A percentile compares a stretch with the other conserved stretches of the same genome.
Evolutionary conservation across 2,113 vertebrate species (phyloP).

Genomic region (Daubentonia madagascariensis): DNA sequence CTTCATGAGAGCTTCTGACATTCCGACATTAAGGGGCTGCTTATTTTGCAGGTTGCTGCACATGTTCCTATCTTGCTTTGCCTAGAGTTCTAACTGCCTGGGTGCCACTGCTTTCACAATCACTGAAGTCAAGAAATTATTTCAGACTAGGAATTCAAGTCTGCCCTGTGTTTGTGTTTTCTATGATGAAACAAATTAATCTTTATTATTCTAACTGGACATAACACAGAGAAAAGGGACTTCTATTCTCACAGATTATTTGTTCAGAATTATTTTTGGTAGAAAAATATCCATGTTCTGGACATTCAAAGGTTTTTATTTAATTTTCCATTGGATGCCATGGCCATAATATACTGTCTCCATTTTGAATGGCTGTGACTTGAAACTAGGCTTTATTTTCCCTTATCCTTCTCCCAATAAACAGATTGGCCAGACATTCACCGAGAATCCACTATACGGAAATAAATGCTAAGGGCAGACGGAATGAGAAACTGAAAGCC

Average conservation of each 20-base stretch:
- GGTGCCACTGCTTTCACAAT: not conserved
- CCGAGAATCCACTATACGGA: not conserved
- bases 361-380: not conserved
- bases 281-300: not conserved
- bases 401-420: not conserved
- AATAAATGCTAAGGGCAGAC: not conserved
- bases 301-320: conserved; percentile 10
- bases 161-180: not conserved
- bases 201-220: conserved; percentile 17
- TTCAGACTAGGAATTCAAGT: not conserved
- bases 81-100: not conserved
- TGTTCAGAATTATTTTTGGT: not conserved
- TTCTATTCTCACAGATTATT: not conserved
- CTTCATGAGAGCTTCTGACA: not conserved
- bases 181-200: conserved; percentile 32
- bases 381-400: not conserved
- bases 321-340: not conserved
- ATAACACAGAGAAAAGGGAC: not conserved
- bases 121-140: not conserved
- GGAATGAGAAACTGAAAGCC: not conserved
- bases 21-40: not conserved
- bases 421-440: not conserved
- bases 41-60: not conserved
- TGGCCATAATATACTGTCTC: not conserved
- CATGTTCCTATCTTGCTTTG: not conserved